Base-by-base conservation (phyloP, 2,113 vertebrate species). In the Noturus placidus region DNA sequence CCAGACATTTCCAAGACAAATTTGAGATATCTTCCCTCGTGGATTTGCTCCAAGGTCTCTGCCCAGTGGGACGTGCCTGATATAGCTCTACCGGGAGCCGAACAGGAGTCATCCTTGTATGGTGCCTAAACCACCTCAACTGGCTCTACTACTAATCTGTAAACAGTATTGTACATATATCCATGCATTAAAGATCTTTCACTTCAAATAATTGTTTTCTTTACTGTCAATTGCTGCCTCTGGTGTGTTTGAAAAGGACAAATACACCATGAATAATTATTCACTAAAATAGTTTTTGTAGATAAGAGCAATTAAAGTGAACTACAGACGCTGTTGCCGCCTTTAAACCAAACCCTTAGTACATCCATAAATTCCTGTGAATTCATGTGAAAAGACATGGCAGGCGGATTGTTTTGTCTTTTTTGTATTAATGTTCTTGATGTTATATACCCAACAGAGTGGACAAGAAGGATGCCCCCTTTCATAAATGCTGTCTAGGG, bases 271-370 rank as follows among this genome's bases (percentile, higher is more conserved):
- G 93, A 94, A 94, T 92, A 93, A 95, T 95, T 95, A 93, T 90
- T 82, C 89, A 90, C 87, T 82, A 85, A 93, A 94, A 94, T 91
- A 90, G 90, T 92, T 92, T 74, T 74, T 74, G 25, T 50, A 50
- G 22, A 50, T n/a, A 52, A 77, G 22, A 50, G 42, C 42, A 50
- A 25, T 50, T 74, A 25, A 42, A 85, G 88, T 89, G 88, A 92
- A 90, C 91, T 91, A 92, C 94, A 92, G 91, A 92, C 94, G 93
- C 93, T 86, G 94, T 95, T 90, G 94, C 84, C 93, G 91, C 92
- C 93, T 93, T 94, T 94, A 88, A 93, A 88, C 91, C 81, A 93
- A 92, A 87, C 93, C 92, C 92, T 91, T 90, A 90, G 65, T 87
- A 90, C 91, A 94, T 96, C 92, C 91, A 92, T 95, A 96, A 95